Evolutionary conservation across 1,140 invertebrate species (phyloP).

Genomic region (Conus betulinus): DNA sequence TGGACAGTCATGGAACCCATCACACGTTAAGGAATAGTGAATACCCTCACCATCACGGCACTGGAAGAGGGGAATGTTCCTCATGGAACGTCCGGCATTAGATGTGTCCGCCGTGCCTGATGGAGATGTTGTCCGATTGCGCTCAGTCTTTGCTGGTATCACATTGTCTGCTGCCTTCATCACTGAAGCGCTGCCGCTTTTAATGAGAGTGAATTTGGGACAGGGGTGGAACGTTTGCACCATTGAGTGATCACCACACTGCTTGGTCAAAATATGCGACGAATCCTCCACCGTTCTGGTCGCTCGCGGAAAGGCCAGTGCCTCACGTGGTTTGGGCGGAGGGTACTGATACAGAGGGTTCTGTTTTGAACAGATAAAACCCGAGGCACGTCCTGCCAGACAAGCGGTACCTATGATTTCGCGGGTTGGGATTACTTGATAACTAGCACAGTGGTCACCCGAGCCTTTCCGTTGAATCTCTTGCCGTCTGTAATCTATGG

Average conservation of each 20-base stretch:
- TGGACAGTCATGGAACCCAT: constrained; percentile 31
- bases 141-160: too few relatives aligned
- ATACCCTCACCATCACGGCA: not conserved
- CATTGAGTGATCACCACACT: not conserved
- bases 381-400: not conserved
- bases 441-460: not conserved
- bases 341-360: not conserved
- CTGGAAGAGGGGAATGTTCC: not conserved
- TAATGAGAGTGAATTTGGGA: not conserved
- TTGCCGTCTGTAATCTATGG: not conserved
- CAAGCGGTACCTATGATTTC: not conserved
- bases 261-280: constrained; percentile 3
- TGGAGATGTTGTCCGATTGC: not conserved
- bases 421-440: not conserved
- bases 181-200: not conserved
- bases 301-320: not conserved
- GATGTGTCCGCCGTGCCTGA: not conserved
- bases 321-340: too few relatives aligned
- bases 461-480: not conserved
- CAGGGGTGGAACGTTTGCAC: constrained; percentile 10
- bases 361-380: not conserved
- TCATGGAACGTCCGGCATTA: not conserved
- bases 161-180: not conserved
- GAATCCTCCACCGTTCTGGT: not conserved
- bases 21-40: constrained; percentile 33